Base-by-base conservation (phyloP, 2,888 invertebrate species). In the Coleophora flavipennella region DNA sequence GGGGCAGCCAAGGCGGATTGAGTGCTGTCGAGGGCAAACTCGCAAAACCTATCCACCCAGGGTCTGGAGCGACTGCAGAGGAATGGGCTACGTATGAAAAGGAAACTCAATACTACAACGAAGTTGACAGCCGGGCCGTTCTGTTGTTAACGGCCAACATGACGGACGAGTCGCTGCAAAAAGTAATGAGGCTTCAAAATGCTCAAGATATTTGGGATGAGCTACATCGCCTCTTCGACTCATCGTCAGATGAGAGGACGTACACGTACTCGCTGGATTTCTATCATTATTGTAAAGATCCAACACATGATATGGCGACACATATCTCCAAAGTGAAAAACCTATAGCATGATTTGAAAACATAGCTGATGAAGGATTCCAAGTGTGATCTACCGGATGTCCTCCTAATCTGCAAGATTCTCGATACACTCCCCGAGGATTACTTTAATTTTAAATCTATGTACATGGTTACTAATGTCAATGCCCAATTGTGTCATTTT, bases 81-180 rank as follows among this genome's bases (percentile, higher is more conserved):
- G 13, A 3, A 7, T 3, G 13, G 14, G 10, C 1, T 2, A 33
- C 2, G 9, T 36, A 29, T 13, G 25, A 31, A 10, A 31, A 20
- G 2, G 25, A 31, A 9, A 7, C 11, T 8, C 4, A n/a, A 8
- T 4, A 13, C 13, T 31, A 31, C 31, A n/a, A 10, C n/a, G 1
- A 8, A 7, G 2, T 13, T 10, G 32, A 32, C 10, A 32, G 31
- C 13, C 12, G 41, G 40, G 33, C 40, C 42, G 44, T 45, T 14
- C 32, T 42, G 7, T n/a, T 45, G 6, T 4, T 45, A 1, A 45
- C 42, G 4, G 32, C 34, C 9, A 40, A 45, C 35, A 42, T 45
- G 36, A 34, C 35, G 1, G 42, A 45, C 8, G 26, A 42, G 9
- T 38, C 34, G 11, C 34, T 45, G 8, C 26, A 29, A 13, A 45